These are phyloP conservation scores for Patella vulgata DNA, from an alignment of 1,140 invertebrate species.

Conservation along the genomic window DNA sequence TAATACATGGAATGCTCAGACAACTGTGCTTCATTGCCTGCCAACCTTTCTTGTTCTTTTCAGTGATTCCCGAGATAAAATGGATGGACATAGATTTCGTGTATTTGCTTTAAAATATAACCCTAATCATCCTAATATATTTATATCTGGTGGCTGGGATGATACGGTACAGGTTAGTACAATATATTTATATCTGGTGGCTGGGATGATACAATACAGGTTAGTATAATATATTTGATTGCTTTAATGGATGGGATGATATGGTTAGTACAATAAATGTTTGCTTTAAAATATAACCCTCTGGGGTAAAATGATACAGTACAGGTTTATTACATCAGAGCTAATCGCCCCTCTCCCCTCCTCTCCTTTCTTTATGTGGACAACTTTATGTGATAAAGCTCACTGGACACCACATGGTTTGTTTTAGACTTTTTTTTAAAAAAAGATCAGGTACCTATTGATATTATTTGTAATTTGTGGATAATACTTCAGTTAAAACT, in stretches of 20 bases:
- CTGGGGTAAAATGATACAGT: too few species aligned
- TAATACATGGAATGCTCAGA: not conserved
- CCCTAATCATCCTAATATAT: constrained; percentile 73
- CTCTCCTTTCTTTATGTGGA: too few species aligned
- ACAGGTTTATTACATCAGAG: too few species aligned
- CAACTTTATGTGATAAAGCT: too few species aligned
- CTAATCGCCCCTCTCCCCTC: too few species aligned
- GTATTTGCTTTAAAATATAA: constrained; percentile 77
- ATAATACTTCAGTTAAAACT: too few species aligned
- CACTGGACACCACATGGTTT: too few species aligned
- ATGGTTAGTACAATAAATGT: too few species aligned
- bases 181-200: constrained; percentile 78
- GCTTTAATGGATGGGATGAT: not conserved
- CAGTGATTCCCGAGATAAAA: constrained; percentile 57
- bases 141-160: constrained; percentile 80
- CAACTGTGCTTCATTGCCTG: not conserved
- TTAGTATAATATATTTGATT: constrained; percentile 59
- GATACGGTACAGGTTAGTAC: constrained; percentile 73
- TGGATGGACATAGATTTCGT: constrained; percentile 75
- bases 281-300: too few species aligned
- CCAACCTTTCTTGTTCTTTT: constrained; percentile 9
- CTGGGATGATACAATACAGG: constrained; percentile 78
- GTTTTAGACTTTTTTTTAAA: too few species aligned
- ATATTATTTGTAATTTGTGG: too few species aligned
- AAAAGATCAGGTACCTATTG: too few species aligned